phyloP scores from a whole-genome alignment of 2,113 vertebrate genomes.

The Holacanthus passer region DNA sequence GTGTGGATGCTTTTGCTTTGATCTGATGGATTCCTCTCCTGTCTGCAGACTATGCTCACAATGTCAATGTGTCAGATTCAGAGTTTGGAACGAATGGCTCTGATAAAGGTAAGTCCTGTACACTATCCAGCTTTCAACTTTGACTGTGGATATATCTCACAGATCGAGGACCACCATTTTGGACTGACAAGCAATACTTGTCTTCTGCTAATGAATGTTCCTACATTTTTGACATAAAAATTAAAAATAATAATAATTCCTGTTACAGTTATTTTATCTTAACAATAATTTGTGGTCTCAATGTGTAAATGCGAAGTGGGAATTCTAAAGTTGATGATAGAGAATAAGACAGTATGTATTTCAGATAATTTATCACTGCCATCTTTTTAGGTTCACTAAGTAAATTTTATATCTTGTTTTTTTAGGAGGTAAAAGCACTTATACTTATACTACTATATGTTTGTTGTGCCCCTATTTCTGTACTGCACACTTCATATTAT shows the following conservation, averaged over 20 bases:
- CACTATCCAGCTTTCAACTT: background rate
- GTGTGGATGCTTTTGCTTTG: slow-evolving; percentile 12
- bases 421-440: too few species aligned
- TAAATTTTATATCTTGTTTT: too few species aligned
- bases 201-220: background rate
- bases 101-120: slow-evolving; percentile 85
- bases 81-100: slow-evolving; percentile 91
- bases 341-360: background rate
- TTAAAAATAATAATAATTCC: too few species aligned
- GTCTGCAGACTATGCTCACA: slow-evolving; percentile 88
- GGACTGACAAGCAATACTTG: background rate
- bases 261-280: too few species aligned
- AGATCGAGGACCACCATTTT: background rate
- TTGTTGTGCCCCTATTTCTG: too few species aligned
- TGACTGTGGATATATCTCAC: background rate
- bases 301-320: background rate
- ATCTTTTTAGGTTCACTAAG: background rate
- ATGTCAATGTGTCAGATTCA: slow-evolving; percentile 89
- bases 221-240: background rate
- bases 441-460: too few species aligned
- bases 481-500: background rate
- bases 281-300: too few species aligned
- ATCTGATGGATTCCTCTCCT: background rate
- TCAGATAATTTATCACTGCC: background rate
- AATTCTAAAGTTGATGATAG: background rate